These are phyloP conservation scores for Chionis minor DNA, from an alignment of 2,113 vertebrate genomes.

Conservation along the genomic window DNA sequence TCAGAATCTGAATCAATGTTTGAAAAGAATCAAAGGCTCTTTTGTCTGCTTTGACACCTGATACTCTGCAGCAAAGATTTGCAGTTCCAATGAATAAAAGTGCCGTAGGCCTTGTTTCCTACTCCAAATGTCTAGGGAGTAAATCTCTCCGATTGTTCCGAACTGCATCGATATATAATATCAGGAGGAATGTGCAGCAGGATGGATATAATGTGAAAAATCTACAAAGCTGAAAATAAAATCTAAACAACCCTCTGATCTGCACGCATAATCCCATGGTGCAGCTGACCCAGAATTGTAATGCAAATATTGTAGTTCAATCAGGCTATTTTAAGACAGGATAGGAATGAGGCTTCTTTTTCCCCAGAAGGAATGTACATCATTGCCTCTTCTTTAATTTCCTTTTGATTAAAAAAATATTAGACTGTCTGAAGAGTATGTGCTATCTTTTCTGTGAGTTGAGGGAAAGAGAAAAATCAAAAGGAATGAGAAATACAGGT, in stretches of 20 bases:
- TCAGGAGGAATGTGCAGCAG: slow-evolving; percentile 24
- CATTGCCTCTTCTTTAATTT: slow-evolving; percentile 73
- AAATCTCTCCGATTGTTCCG: slow-evolving; percentile 23
- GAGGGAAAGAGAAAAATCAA: slow-evolving; percentile 48
- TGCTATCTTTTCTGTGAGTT: slow-evolving; percentile 40
- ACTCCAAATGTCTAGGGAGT: slow-evolving; percentile 1
- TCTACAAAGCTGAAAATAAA: slow-evolving; percentile 55
- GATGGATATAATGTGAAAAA: slow-evolving; percentile 44
- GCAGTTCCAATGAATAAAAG: background rate
- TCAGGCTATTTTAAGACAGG: slow-evolving; percentile 72
- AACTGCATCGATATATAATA: background rate
- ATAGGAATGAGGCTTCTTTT: slow-evolving; percentile 56
- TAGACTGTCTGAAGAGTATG: slow-evolving; percentile 65
- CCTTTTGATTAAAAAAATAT: slow-evolving; percentile 79
- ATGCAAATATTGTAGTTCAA: slow-evolving; percentile 67
- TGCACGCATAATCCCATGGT: slow-evolving; percentile 46
- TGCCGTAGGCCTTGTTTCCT: slow-evolving; percentile 32
- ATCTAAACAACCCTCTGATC: slow-evolving; percentile 52
- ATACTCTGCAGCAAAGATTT: slow-evolving; percentile 31
- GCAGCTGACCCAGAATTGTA: slow-evolving; percentile 72
- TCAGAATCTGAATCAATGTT: background rate
- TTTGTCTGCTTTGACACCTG: slow-evolving; percentile 52
- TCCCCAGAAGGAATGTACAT: slow-evolving; percentile 70
- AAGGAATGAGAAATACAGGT: slow-evolving; percentile 59
- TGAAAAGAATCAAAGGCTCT: slow-evolving; percentile 43